Conservation (phyloP, 2,113 vertebrate genomes). For the Oxyruncus cristatus region DNA sequence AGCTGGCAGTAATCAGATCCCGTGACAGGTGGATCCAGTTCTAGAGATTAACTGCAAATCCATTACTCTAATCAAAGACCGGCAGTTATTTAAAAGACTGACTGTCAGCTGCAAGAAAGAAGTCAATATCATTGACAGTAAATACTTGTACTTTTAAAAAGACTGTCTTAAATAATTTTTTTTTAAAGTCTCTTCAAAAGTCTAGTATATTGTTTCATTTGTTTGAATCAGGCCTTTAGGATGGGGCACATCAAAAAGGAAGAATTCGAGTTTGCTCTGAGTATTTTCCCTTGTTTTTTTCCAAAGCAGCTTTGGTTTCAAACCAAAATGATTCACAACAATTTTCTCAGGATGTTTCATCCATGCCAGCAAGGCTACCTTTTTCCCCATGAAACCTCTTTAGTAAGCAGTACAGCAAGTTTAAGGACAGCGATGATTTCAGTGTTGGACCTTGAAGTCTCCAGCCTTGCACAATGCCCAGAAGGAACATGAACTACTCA, state of each 20-base stretch:
- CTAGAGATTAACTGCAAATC: constrained; percentile 5
- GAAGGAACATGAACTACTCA: not conserved
- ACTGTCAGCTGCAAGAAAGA: not conserved
- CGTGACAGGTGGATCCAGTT: not conserved
- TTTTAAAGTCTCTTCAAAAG: not conserved
- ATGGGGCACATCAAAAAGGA: not conserved
- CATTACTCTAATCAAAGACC: not conserved
- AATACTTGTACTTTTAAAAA: not conserved
- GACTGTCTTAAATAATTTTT: not conserved
- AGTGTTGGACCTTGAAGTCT: not conserved
- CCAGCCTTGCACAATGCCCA: not conserved
- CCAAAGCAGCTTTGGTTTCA: not conserved
- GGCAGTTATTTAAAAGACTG: not conserved
- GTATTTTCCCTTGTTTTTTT: not conserved
- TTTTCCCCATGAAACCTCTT: not conserved
- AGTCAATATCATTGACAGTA: not conserved
- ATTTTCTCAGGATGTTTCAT: not conserved
- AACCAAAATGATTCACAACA: not conserved
- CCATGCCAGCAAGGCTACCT: not conserved
- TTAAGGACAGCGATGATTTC: not conserved
- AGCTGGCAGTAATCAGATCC: not conserved
- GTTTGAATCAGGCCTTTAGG: not conserved
- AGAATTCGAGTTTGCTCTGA: not conserved
- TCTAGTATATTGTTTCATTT: not conserved
- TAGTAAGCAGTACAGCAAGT: rapidly evolving